Evolutionary conservation across 2,113 vertebrate species (phyloP).

Genomic region (Rhipidura dahli): DNA sequence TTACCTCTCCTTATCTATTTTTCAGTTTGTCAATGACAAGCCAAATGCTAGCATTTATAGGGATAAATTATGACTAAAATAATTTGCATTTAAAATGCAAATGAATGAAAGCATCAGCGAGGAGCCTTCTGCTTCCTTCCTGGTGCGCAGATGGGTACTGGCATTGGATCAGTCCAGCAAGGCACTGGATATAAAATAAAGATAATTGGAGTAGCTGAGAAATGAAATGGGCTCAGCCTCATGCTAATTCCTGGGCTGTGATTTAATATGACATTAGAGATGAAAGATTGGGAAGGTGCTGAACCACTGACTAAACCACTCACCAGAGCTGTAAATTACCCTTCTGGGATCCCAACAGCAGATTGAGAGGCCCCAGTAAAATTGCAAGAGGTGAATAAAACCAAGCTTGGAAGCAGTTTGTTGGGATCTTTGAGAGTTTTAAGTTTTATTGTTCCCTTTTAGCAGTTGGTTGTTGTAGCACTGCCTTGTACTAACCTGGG

Average conservation of each 20-base stretch:
- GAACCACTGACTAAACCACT: conserved; percentile 13
- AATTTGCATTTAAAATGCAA: conserved; percentile 64
- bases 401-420: not conserved
- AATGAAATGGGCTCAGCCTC: conserved; percentile 25
- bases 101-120: conserved; percentile 22
- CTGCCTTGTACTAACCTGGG: not conserved
- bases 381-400: not conserved
- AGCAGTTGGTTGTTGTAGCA: not conserved
- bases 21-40: conserved; percentile 20
- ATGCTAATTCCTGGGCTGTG: conserved; percentile 23
- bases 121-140: conserved; percentile 39
- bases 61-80: conserved; percentile 48
- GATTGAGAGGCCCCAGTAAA: conserved; percentile 32
- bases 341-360: not conserved
- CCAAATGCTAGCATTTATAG: conserved; percentile 40
- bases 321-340: conserved; percentile 17
- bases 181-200: conserved; percentile 4
- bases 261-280: conserved; percentile 20
- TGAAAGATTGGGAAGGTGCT: conserved; percentile 6
- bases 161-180: not conserved
- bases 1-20: not conserved
- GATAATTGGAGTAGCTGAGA: conserved; percentile 47
- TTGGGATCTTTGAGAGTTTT: not conserved
- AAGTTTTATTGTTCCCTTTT: not conserved
- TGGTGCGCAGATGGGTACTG: not conserved